Conservation (phyloP, 2,113 vertebrate species). For the Oostethus manadensis region DNA sequence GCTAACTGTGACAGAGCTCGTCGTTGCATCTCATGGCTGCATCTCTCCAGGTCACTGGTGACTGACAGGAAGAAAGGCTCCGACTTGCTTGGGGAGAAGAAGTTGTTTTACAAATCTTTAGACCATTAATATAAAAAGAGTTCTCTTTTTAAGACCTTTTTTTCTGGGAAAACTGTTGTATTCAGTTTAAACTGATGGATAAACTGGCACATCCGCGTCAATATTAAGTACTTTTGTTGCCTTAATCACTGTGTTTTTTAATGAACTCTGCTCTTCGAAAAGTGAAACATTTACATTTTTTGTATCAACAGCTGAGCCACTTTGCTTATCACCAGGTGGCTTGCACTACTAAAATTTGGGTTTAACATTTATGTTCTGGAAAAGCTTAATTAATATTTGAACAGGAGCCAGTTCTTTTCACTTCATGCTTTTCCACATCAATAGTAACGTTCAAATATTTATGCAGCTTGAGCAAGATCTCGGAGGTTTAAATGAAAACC, state of each 20-base stretch:
- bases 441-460: conserved; percentile 41
- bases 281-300: conserved; percentile 1
- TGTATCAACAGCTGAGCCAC: background rate
- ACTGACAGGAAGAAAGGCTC: too few species aligned
- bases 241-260: conserved; percentile 2
- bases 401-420: conserved; percentile 20
- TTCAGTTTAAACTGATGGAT: too few species aligned
- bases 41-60: too few species aligned
- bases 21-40: too few species aligned
- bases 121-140: too few species aligned
- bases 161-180: too few species aligned
- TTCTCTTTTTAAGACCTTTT: too few species aligned
- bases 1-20: too few species aligned
- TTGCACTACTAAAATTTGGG: background rate
- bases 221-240: conserved; percentile 5
- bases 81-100: too few species aligned
- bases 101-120: too few species aligned
- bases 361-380: conserved; percentile 35
- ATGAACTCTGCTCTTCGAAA: background rate
- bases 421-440: conserved; percentile 11
- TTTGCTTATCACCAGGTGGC: conserved; percentile 1
- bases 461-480: conserved; percentile 34
- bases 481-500: conserved; percentile 22
- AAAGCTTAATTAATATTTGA: conserved; percentile 40
- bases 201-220: background rate